Evolutionary conservation across 2,113 vertebrate genomes (phyloP).

Genomic region (Bagarius yarrelli): DNA sequence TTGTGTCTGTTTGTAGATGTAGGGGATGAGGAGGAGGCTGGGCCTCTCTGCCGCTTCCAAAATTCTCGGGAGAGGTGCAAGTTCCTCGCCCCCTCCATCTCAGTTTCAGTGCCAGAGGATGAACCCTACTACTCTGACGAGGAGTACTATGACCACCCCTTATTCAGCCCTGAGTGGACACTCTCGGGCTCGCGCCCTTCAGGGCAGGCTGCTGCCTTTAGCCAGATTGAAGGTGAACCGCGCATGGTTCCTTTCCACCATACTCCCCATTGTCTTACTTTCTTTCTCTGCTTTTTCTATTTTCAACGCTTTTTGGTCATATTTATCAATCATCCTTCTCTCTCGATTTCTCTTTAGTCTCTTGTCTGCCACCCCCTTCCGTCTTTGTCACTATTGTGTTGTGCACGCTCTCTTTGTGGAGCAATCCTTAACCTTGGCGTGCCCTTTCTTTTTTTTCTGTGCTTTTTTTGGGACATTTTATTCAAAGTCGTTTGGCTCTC

Average conservation of each 20-base stretch:
- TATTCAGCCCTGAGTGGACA: conserved; percentile 92
- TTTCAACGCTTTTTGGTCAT: conserved; percentile 41
- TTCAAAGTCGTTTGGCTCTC: conserved; percentile 50
- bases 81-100: conserved; percentile 88
- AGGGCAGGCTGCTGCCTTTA: conserved; percentile 84
- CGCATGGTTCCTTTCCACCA: conserved; percentile 82
- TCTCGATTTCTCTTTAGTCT: conserved; percentile 10
- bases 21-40: conserved; percentile 91
- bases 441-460: conserved; percentile 31
- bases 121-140: conserved; percentile 89
- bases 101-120: conserved; percentile 90
- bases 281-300: conserved; percentile 44
- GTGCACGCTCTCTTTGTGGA: conserved; percentile 43
- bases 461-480: conserved; percentile 43
- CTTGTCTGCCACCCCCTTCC: conserved; percentile 27
- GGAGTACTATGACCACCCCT: conserved; percentile 92
- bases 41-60: conserved; percentile 80
- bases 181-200: conserved; percentile 79
- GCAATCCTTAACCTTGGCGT: conserved; percentile 31
- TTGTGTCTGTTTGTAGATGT: conserved; percentile 94
- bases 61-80: conserved; percentile 81
- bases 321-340: conserved; percentile 54
- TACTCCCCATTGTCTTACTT: conserved; percentile 37
- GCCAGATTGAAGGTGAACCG: conserved; percentile 90
- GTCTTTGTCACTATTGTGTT: conserved; percentile 48